Evolutionary conservation across 92 coral and sea anemone species (phyloP), one percentile per base, ranked within the genome.

Genomic region (Zoanthus sansibaricus): DNA sequence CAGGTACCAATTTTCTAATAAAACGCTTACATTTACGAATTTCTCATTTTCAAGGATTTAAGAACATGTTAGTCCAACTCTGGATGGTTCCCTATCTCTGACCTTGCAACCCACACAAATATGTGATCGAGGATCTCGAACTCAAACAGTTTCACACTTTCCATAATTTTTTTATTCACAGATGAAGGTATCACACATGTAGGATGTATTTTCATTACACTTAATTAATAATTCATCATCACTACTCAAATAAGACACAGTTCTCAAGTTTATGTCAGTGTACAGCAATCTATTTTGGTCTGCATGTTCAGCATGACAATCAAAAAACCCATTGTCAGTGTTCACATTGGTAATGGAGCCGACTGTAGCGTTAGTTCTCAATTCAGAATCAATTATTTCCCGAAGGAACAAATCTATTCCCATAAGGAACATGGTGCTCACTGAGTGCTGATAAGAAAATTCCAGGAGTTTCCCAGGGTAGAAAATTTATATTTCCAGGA

Each of bases 161-260:
- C 79, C 87, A 84, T 55, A 71, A 56, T 84, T 84, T 84, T 75
- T 86, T 76, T 86, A 64, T 77, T 86, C 73, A 75, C 82, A 85
- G 25, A 25, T 25, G 25, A 25, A 25, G 25, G 25, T 25, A 25
- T 25, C 25, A 25, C 25, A 85, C 88, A 74, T 32, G 89, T 62
- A 76, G 79, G 86, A 55, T 87, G 87, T 71, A 79, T 87, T 87
- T 87, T 79, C 87, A 72, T 79, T 87, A 80, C 90, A 87, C 51
- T 69, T 31, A 87, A 87, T 87, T 52, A 86, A 84, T 64, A 76
- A 52, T 37, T 37, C 42, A 37, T 37, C 42, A 37, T 37, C 42
- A 37, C 2, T 37, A 37, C 42, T 4, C 42, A 37, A 0, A 37
- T 37, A 2, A 37, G 42, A 37, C 42, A 37, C 4, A 37, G 42